Evolutionary conservation across 2,888 invertebrate species (phyloP).

Genomic region (Dryobotodes eremita): DNA sequence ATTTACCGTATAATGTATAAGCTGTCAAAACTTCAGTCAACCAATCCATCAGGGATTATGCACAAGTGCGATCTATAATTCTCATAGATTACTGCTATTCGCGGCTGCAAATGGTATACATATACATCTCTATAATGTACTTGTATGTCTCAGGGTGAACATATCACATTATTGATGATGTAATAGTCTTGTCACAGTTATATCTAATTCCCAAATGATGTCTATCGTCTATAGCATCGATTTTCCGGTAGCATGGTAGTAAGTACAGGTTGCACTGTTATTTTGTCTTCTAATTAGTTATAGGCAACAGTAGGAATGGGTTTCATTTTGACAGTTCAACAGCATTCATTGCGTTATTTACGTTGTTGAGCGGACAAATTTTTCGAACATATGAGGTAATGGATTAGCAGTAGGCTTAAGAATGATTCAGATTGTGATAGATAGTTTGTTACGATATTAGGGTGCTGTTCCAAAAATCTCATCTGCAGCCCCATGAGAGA

Average conservation of each 20-base stretch:
- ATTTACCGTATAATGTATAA: not conserved
- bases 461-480: not conserved
- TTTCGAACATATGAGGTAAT: no score
- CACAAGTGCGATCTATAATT: conserved; percentile 59
- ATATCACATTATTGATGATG: conserved; percentile 55
- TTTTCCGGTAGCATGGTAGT: not conserved
- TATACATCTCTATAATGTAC: not conserved
- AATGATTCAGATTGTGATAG: no score
- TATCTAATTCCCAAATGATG: conserved; percentile 30
- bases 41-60: conserved; percentile 52
- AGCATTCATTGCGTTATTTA: no score
- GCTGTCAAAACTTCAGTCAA: conserved; percentile 33
- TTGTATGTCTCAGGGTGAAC: conserved; percentile 20
- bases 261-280: not conserved
- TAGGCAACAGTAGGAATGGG: no score
- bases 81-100: conserved; percentile 46
- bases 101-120: conserved; percentile 38
- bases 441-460: no score
- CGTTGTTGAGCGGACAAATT: no score
- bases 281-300: not conserved
- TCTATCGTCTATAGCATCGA: conserved; percentile 6
- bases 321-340: no score
- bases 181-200: conserved; percentile 51
- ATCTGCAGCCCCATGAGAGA: not conserved
- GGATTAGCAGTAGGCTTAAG: no score